phyloP scores from a whole-genome alignment of 1,140 invertebrate genomes.

The Eumeta japonica region DNA sequence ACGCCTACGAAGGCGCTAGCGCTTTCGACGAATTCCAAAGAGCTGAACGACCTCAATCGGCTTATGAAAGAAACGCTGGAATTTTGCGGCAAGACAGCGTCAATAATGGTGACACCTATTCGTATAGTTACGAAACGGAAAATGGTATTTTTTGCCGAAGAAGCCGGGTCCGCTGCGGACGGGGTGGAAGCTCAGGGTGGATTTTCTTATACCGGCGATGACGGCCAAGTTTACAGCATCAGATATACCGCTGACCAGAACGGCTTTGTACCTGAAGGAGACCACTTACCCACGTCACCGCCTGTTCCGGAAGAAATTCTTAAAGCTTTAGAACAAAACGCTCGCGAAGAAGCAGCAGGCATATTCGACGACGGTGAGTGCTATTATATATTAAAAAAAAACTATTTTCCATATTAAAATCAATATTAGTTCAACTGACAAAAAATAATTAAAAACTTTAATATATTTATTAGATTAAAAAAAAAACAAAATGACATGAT shows the following conservation, averaged over 20 bases:
- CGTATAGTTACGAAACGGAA: conserved; percentile 41
- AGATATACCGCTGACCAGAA: conserved; percentile 79
- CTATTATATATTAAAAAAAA: conserved; percentile 10
- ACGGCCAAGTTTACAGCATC: conserved; percentile 58
- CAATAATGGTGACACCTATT: conserved; percentile 36
- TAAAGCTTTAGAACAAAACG: conserved; percentile 42
- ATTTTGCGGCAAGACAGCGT: conserved; percentile 32
- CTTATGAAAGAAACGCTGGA: conserved; percentile 38
- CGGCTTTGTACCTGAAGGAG: conserved; percentile 73
- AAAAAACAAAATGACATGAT: no score
- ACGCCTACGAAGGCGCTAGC: not conserved
- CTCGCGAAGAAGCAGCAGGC: conserved; percentile 43
- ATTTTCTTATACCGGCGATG: conserved; percentile 57
- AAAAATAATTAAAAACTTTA: no score
- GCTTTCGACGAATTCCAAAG: conserved; percentile 6
- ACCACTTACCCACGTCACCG: conserved; percentile 75
- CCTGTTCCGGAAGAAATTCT: conserved; percentile 64
- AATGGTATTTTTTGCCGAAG: conserved; percentile 41
- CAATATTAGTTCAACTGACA: no score
- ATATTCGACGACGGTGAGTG: conserved; percentile 42
- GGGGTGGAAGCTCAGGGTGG: conserved; percentile 39
- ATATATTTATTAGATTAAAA: conserved; percentile 5
- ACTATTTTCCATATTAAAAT: no score
- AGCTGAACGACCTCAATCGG: conserved; percentile 33
- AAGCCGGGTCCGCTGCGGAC: conserved; percentile 37